phyloP scores from a whole-genome alignment of 2,888 invertebrate species.

The Rotaria sp. region DNA sequence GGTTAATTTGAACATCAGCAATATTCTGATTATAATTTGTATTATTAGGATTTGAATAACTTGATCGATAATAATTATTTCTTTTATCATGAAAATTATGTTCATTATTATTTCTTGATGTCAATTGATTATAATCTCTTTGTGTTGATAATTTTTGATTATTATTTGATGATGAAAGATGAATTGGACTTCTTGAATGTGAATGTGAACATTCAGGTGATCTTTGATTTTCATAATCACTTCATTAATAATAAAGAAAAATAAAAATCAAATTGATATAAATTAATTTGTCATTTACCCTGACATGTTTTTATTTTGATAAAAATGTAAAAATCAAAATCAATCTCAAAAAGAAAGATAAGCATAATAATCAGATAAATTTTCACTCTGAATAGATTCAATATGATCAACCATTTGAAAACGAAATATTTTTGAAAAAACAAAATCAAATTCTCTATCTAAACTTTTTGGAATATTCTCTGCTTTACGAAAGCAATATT shows the following conservation, averaged over 20 bases:
- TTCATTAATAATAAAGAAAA: neutral
- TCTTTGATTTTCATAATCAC: conserved; percentile 9
- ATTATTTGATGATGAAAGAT: neutral
- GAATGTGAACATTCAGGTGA: neutral
- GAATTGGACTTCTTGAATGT: neutral
- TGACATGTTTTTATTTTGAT: too few relatives aligned
- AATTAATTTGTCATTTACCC: neutral
- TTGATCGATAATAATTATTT: neutral
- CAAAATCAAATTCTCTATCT: conserved; percentile 56
- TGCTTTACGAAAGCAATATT: conserved; percentile 56
- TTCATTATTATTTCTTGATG: neutral
- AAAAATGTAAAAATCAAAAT: too few relatives aligned
- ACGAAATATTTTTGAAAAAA: conserved; percentile 50
- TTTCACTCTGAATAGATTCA: conserved; percentile 34
- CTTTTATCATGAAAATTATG: neutral
- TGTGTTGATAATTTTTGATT: neutral
- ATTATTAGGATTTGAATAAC: neutral
- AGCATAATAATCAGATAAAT: too few relatives aligned
- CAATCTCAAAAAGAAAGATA: too few relatives aligned
- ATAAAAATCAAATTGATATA: neutral
- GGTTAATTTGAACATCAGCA: neutral
- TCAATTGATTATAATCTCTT: neutral
- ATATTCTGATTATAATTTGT: neutral
- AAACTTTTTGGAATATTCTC: conserved; percentile 53
- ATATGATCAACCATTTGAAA: conserved; percentile 42